Base-by-base conservation (phyloP, 1,140 invertebrate species). In the Cotesia glomerata region DNA sequence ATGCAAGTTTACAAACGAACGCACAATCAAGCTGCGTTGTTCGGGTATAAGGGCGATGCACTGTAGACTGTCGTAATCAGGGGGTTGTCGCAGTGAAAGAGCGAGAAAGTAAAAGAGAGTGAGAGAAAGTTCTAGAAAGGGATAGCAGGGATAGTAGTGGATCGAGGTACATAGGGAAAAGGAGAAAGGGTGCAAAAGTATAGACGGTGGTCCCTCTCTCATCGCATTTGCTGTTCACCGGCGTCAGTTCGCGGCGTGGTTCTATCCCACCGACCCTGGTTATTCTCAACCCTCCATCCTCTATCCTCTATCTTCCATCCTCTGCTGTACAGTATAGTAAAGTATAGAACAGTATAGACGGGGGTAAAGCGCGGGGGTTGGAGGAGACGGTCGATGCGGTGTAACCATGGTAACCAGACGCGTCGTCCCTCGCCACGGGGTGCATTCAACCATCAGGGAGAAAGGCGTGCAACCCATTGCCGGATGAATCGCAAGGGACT, bases 321-420 rank as follows among this genome's bases (percentile, higher is more conserved):
- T 56, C 11, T 70, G 39, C 73, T 71, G 34, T 7, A 62, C 32
- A 18, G 11, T 67, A 61, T 56, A 34, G 58, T 59, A 32, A 58
- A 58, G 59, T 9, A 16, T 68, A 61, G 39, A 34, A 54, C 58
- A 45, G 26, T 34, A 36, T 34, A 64, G 18, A 77, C 79, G 66
- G 72, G 76, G 73, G 75, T 34, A 13, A 16, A n/a, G n/a, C 26
- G 32, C 74, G 79, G 81, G 81, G 80, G 80, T 82, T 83, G 81
- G 79, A 77, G 77, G 39, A 45, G 39, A 45, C 80, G 85, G 84
- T 87, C 86, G 86, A 87, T 87, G 85, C 84, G 80, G 80, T 77
- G 82, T 87, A 79, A 75, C 82, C 82, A 86, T 85, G 82, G 80
- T 79, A 85, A 86, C 86, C 74, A 87, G 86, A 86, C 86, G 84